Evolutionary conservation across 2,797 vertebrate genomes (phyloP).

Genomic region (Amazonetta brasiliensis): DNA sequence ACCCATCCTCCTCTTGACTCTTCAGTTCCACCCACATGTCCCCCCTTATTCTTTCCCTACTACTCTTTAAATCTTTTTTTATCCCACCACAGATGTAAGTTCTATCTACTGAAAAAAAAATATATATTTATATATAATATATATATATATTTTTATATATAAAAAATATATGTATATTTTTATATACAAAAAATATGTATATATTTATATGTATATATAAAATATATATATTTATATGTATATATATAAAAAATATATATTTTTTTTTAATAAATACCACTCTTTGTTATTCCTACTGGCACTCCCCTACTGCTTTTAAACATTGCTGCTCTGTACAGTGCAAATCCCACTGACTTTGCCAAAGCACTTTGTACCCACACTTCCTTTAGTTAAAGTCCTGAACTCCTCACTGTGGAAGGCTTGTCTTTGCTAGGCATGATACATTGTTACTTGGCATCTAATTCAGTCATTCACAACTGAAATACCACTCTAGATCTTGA

Average conservation of each 20-base stretch:
- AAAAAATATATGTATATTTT: too few species aligned
- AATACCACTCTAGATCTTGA: background rate
- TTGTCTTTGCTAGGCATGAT: background rate
- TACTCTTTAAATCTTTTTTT: background rate
- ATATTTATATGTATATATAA: background rate
- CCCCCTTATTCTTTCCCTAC: background rate
- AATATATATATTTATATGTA: background rate
- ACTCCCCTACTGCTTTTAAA: background rate
- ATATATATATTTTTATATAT: background rate
- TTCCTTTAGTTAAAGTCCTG: background rate
- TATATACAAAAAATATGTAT: too few species aligned
- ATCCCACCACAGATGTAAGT: background rate
- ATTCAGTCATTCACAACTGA: fast-evolving
- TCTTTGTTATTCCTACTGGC: background rate
- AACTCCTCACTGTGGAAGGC: background rate
- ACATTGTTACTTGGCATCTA: fast-evolving
- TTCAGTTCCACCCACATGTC: background rate
- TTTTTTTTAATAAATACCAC: background rate
- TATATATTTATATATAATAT: too few species aligned
- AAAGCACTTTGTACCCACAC: too few species aligned
- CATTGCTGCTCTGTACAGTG: fast-evolving
- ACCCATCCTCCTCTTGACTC: background rate
- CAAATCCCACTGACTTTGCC: background rate
- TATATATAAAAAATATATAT: too few species aligned
- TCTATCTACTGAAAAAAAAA: background rate